Base-by-base conservation (phyloP, 2,797 vertebrate genomes). In the Centropyge bicolor region DNA sequence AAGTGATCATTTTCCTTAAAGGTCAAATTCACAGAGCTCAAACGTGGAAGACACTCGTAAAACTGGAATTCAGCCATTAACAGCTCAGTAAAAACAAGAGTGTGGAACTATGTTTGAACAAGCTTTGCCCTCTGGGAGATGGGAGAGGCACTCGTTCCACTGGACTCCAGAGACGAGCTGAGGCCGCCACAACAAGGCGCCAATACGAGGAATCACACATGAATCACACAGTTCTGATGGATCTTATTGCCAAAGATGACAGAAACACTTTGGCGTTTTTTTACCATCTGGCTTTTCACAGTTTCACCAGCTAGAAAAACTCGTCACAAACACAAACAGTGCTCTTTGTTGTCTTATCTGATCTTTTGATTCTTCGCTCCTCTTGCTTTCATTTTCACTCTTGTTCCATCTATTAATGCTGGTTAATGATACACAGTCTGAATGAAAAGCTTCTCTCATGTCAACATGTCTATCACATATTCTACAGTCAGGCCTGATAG, bases 11-110 rank as follows among this genome's bases (percentile, higher is more conserved):
- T 31, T 46, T 24, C 48, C 13, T 48, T 20, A 3, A 35, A 19
- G 8, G 14, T 57, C 22, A 48, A 20, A 19, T 52, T 69, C 43
- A 36, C 40, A 8, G 48, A 41, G 31, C 43, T 61, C 2, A 52
- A 66, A 43, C 11, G 5, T 49, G 54, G 43, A 72, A 74, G 54
- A 54, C 6, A 5, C 46, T 72, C 22, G 8, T 57, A 41, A 83
- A 88, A 83, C 49, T 65, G 59, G 5, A 70, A 73, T 80, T 49
- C 22, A 40, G 14, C 43, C 45, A 9, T 52, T 24, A 22, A 63
- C 56, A 48, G 45, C 43, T 56, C 13, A 51, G 76, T 54, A 24
- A 73, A 27, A 16, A 8, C 38, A 27, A 40, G 5, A 55, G 14
- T 31, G 10, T 4, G 22, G 61, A 57, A 11, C 19, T 36, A 1